Base-by-base conservation (phyloP, 2,888 invertebrate species). In the Ennomos quercinarius region DNA sequence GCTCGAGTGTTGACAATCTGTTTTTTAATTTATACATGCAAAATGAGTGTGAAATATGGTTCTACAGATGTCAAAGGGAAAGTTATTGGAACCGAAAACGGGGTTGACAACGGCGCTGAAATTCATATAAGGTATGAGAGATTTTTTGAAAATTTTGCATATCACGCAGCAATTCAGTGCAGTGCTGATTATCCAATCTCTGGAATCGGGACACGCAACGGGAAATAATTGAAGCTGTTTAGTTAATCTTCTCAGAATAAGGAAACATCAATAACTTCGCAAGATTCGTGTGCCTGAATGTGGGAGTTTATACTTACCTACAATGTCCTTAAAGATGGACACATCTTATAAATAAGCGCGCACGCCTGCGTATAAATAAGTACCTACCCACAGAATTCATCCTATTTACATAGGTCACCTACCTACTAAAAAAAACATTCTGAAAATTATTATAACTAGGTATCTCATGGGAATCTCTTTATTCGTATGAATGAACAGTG, bases 11-110 rank as follows among this genome's bases (percentile, higher is more conserved):
- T 42, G 51, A 48, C 44, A 50, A 59, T 61, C 67, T 67, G 53
- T 69, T 27, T 27, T 27, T 27, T 27, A 17, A 2, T 17, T 17
- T 17, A 17, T 36, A 13, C 5, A 39, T 8, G n/a, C 11, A 59
- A 52, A 70, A 87, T 88, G 88, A 83, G 78, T 79, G 77, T 80
- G 2, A 90, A 85, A 73, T 91, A 91, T 70, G 91, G 91, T 60
- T 80, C 91, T 9, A 91, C 86, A 40, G 83, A 83, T 61, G 74
- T 71, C 34, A 78, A 80, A 57, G 83, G 79, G 51, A 77, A 79
- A 71, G 69, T 66, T 49, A 72, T 76, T 63, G 80, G 83, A 63
- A 77, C 70, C 66, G 77, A 75, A 61, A 78, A 81, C 68, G 81
- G 80, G 69, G 76, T 74, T 44, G 60, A 57, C 8, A 63, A 71